Conservation (phyloP, 1,140 invertebrate genomes). For the Zaprionus capensis region DNA sequence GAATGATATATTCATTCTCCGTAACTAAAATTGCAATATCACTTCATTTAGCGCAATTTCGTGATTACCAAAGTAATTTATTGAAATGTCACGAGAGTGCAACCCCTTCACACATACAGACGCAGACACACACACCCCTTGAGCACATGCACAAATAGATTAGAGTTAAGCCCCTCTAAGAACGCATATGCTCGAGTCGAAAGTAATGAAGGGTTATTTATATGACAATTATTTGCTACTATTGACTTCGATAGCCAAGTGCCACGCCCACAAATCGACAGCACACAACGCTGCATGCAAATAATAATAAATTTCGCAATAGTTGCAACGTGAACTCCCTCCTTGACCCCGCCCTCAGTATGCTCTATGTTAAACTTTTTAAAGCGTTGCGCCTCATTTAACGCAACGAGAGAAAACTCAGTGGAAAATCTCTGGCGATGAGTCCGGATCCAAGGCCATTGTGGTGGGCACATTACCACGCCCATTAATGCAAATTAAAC, state of each 20-base stretch:
- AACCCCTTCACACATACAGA: slow-evolving; percentile 21
- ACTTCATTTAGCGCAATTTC: slow-evolving; percentile 18
- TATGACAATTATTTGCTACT: slow-evolving; percentile 53
- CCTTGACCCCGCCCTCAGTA: slow-evolving; percentile 8
- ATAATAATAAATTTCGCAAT: slow-evolving; percentile 59
- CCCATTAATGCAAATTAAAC: slow-evolving; percentile 84
- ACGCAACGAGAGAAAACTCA: slow-evolving; percentile 44
- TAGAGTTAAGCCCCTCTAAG: slow-evolving; percentile 18
- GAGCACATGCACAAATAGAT: not conserved
- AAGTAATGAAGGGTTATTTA: slow-evolving; percentile 46
- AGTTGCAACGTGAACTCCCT: slow-evolving; percentile 46
- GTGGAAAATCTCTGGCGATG: slow-evolving; percentile 10
- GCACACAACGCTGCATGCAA: slow-evolving; percentile 7
- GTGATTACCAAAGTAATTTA: slow-evolving; percentile 42
- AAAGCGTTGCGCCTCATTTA: slow-evolving; percentile 68
- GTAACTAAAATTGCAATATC: slow-evolving; percentile 18
- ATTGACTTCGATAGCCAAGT: slow-evolving; percentile 56
- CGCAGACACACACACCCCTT: slow-evolving; percentile 22
- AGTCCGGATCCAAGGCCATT: slow-evolving; percentile 27
- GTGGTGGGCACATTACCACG: slow-evolving; percentile 65
- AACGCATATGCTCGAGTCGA: slow-evolving; percentile 32
- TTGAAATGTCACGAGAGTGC: slow-evolving; percentile 20
- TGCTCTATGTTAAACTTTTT: slow-evolving; percentile 46
- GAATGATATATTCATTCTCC: not conserved
- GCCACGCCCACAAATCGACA: slow-evolving; percentile 49